phyloP scores from a whole-genome alignment of 2,113 vertebrate species.

The Lagenorhynchus albirostris region DNA sequence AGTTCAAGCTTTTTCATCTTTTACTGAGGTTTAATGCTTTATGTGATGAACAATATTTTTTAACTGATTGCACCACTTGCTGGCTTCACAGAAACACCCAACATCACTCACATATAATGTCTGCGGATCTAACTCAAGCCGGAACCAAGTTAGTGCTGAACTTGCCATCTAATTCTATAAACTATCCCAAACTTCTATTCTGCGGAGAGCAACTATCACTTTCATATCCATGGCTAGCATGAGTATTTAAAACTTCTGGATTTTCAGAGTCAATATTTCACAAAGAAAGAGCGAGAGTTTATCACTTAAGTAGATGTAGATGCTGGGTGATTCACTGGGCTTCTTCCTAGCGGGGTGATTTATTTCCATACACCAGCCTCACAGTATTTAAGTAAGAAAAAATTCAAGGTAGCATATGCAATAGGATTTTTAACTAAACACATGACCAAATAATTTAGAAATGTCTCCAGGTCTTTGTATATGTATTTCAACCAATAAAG shows the following conservation, averaged over 20 bases:
- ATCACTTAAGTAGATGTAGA: constrained; percentile 15
- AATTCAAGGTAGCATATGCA: not conserved
- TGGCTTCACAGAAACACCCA: not conserved
- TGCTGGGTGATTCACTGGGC: not conserved
- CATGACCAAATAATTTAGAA: constrained; percentile 40
- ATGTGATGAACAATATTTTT: not conserved
- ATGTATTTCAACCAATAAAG: not conserved
- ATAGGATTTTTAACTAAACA: constrained; percentile 26
- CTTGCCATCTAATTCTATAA: not conserved
- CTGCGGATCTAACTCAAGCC: not conserved
- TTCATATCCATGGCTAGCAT: not conserved
- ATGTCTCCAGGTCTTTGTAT: not conserved
- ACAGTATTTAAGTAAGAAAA: constrained; percentile 30
- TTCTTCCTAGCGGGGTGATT: constrained; percentile 15
- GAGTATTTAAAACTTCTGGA: not conserved
- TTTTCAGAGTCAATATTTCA: constrained; percentile 36
- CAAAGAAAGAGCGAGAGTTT: constrained; percentile 30
- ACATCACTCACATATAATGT: not conserved
- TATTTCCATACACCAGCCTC: not conserved
- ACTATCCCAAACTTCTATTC: not conserved
- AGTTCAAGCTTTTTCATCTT: not conserved
- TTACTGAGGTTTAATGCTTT: not conserved
- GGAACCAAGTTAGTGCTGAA: not conserved
- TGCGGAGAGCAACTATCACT: not conserved
- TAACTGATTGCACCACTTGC: not conserved